Conservation (phyloP, 2,113 vertebrate genomes). For the Phasianus colchicus region DNA sequence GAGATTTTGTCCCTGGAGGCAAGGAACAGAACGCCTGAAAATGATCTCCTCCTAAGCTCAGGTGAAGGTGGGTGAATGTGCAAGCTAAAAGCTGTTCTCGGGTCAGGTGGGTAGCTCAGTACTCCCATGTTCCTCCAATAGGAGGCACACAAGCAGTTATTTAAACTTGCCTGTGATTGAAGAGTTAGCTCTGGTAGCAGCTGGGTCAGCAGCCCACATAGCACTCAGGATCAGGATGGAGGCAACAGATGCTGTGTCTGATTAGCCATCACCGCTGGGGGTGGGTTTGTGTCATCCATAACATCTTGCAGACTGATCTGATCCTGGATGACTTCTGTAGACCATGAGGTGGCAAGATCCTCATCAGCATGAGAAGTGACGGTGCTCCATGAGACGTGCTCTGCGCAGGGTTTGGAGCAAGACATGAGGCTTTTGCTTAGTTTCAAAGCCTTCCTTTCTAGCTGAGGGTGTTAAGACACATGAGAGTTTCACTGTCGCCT, state of each 20-base stretch:
- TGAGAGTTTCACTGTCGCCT: background rate
- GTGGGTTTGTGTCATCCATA: background rate
- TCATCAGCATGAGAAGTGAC: background rate
- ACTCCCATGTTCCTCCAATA: background rate
- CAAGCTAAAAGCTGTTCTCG: background rate
- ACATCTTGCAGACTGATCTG: background rate
- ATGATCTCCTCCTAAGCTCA: constrained; percentile 11
- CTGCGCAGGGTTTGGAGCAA: background rate
- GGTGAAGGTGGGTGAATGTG: constrained; percentile 49
- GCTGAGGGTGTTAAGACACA: background rate
- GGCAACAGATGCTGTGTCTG: background rate
- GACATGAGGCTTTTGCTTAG: background rate
- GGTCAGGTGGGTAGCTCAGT: background rate
- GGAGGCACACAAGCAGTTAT: background rate
- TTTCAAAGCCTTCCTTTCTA: background rate
- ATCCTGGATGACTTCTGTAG: background rate
- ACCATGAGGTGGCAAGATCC: background rate
- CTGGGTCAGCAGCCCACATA: background rate
- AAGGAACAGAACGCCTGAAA: background rate
- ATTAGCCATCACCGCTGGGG: fast-evolving
- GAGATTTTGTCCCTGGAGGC: constrained; percentile 58
- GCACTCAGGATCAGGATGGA: background rate
- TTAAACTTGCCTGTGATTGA: background rate
- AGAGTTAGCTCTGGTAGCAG: background rate
- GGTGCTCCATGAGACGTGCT: background rate